Base-by-base conservation (phyloP, 2,113 vertebrate genomes). In the Phainopepla nitens region DNA sequence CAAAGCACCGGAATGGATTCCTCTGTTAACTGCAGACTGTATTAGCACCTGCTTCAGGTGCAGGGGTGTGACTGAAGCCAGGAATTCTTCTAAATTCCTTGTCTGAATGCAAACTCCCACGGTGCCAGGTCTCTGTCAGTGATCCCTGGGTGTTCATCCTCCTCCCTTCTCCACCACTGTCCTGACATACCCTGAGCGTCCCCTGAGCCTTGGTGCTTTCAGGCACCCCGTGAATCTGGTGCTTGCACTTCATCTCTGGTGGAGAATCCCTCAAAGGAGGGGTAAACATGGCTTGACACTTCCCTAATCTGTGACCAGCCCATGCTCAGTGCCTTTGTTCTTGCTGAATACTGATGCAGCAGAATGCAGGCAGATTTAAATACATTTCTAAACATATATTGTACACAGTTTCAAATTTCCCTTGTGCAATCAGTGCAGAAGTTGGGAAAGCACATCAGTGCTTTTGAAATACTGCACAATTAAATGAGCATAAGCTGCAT, bases 41-140 rank as follows among this genome's bases (percentile, higher is more conserved):
- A 75, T 56, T 47, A 81, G 23, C 42, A 61, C 22, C 45, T 70
- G 31, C 29, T 89, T 77, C 82, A 80, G 66, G 5, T 1, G 27
- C 47, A 87, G 14, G 0, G 0, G 9, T 85, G n/a, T 29, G 11
- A 35, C 9, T 39, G 58, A 39, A 79, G 15, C 10, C 61, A 71
- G 49, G 29, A 72, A 57, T 77, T 72, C 17, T 62, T 62, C 54
- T 25, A 11, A 72, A 47, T 60, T 64, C 42, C 33, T 54, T 13
- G 7, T 58, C 44, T 64, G 18, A 36, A 66, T 79, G 29, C 23
- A 84, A 85, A 42, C 10, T 49, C 31, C 10, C 22, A 23, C 22
- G 73, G 6, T 0, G 0, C 20, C 14, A 66, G 18, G 23, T 18
- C n/a, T 12, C 5, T 35, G 29, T 23, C 25, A 72, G n/a, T 1